A percentile compares a stretch with the other conserved stretches of the same genome.
These are phyloP conservation scores for Doryteuthis pealeii DNA, from an alignment of 1,140 invertebrate genomes.

Conservation along the genomic window DNA sequence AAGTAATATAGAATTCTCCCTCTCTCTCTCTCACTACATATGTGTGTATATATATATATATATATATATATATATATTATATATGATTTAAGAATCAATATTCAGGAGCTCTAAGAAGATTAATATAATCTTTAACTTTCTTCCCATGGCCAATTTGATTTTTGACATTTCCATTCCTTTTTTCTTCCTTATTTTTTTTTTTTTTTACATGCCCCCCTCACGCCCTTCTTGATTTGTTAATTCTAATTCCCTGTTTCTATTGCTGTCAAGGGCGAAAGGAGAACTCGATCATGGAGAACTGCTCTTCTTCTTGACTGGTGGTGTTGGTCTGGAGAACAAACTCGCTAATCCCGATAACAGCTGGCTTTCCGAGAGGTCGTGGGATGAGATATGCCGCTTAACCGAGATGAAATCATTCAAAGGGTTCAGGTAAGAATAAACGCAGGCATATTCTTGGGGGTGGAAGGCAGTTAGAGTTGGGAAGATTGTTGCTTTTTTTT, in stretches of 20 bases:
- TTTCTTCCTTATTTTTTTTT: conserved; percentile 10
- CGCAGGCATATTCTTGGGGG: too few relatives aligned
- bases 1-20: too few relatives aligned
- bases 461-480: too few relatives aligned
- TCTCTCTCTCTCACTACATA: not conserved
- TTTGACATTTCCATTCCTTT: too few relatives aligned
- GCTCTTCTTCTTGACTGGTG: conserved; percentile 61
- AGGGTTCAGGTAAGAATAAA: conserved; percentile 49
- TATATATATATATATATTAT: too few relatives aligned
- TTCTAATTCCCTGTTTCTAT: too few relatives aligned
- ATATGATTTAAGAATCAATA: too few relatives aligned
- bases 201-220: not conserved
- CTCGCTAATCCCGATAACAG: conserved; percentile 57
- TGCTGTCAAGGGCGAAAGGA: conserved; percentile 52
- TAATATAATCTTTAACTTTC: not conserved
- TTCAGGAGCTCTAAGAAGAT: not conserved
- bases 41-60: too few relatives aligned
- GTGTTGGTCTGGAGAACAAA: conserved; percentile 59
- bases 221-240: not conserved
- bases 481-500: too few relatives aligned
- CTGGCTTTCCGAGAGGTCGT: conserved; percentile 59
- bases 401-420: conserved; percentile 51
- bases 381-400: conserved; percentile 61
- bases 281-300: conserved; percentile 56
- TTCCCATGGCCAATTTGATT: not conserved